Base-by-base conservation (phyloP, 2,888 invertebrate species). In the Diadegma fenestrale region DNA sequence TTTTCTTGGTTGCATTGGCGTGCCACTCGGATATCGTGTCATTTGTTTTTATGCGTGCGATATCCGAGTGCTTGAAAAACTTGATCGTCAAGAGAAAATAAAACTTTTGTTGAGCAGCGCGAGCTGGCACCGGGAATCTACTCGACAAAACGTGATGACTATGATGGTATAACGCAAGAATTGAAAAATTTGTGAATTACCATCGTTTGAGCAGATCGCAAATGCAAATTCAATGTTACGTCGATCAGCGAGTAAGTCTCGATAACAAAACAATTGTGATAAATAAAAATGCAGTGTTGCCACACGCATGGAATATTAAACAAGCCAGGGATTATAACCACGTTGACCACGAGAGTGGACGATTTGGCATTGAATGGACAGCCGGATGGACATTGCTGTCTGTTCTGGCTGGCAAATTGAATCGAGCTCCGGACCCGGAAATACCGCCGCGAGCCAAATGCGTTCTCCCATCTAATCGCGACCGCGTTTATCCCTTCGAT, bases 381-480 rank as follows among this genome's bases (percentile, higher is more conserved):
- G 80, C 73, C 80, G 63, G 72, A 87, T 69, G 81, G 80, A 86
- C 78, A 68, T 69, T 58, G 78, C 82, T 84, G 84, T 84, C 84
- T 82, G 80, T 87, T 80, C 69, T 88, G 88, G 87, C 84, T 87
- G 89, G 87, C 86, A 91, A 92, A 92, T 92, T 90, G 89, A 90
- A 92, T 91, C 89, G 88, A 89, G 88, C 82, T 26, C 87, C 87
- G 84, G 87, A 83, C 87, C 85, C 87, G 90, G 90, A 90, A 89
- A 88, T 88, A 84, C 89, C 85, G 84, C 82, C 85, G 87, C 85
- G 86, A 89, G 88, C 89, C 89, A 89, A 87, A 89, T 88, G 87
- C 91, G 88, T 87, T 88, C 88, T 85, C 85, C 89, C 82, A 85
- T 88, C 88, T 91, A 92, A 91, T 91, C 90, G 90, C 78, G 87